Evolutionary conservation across 2,113 vertebrate species (phyloP).

Genomic region (Steatornis caripensis): DNA sequence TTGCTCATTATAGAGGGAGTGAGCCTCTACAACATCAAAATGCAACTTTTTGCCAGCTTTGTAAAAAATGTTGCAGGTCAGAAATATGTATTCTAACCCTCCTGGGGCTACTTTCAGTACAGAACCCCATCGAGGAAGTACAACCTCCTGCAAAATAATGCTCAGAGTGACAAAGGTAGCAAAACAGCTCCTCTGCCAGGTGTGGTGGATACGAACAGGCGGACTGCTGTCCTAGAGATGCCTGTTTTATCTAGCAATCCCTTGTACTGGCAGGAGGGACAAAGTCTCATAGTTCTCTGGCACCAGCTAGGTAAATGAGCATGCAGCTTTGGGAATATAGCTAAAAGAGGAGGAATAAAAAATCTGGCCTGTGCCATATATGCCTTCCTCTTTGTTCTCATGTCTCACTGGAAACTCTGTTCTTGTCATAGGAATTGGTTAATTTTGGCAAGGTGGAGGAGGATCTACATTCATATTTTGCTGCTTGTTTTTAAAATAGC

Average conservation of each 20-base stretch:
- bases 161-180: not conserved
- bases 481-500: not conserved
- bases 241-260: not conserved
- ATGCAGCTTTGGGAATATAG: not conserved
- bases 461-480: not conserved
- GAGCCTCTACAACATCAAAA: not conserved
- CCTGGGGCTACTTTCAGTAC: not conserved
- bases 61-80: not conserved
- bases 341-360: not conserved
- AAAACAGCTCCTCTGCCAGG: not conserved
- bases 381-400: not conserved
- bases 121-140: accelerated
- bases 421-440: not conserved
- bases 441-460: not conserved
- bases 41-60: not conserved
- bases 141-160: not conserved
- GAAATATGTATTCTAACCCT: not conserved
- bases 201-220: not conserved
- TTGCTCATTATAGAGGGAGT: not conserved
- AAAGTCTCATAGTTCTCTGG: not conserved
- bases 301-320: not conserved
- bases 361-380: not conserved
- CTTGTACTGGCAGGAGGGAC: not conserved
- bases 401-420: not conserved
- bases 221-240: not conserved